Base-by-base conservation (phyloP, 2,113 vertebrate species). In the Xenopus laevis region DNA sequence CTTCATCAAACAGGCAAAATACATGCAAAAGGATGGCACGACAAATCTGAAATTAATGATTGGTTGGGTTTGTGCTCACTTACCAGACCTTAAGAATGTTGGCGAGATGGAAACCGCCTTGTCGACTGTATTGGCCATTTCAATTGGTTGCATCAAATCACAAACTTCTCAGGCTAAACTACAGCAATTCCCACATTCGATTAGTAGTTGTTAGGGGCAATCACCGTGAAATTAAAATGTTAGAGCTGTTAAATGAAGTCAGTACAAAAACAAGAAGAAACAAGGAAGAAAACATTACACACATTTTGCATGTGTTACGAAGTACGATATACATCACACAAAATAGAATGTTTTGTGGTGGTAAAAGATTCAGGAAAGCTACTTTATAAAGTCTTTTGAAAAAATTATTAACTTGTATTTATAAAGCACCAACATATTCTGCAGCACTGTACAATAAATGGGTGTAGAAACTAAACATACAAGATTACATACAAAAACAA, bases 161-260 rank as follows among this genome's bases (percentile, higher is more conserved):
- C 85, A 86, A 91, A 87, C 82, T 81, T 90, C 88, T 86, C 89
- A 90, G 93, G 89, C 89, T 94, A 96, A 89, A 90, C 93, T 94
- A 97, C 84, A 89, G 92, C 86, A 89, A 89, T 89, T 92, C 89
- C 89, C 86, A 93, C 87, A 90, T 85, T 83, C 80, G 84, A 92
- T 96, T 95, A 96, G 95, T 94, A 87, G 83, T 87, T 81, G 91
- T 89, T 91, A 92, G 90, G 89, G 78, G 82, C 86, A 92, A 92
- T 88, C 82, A 91, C 84, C 80, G 82, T 88, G 83, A 79, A 91
- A 94, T 94, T 90, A 93, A 91, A 91, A 71, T 79, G 82, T 87
- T 87, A 91, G 85, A 79, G 81, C 79, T 79, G 84, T 89, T 87
- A 89, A 83, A 77, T 82, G 0, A 64, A 86, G 70, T 83, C 66